A percentile compares a stretch with the other conserved stretches of the same genome.
Evolutionary conservation across 2,113 vertebrate species (phyloP).

Genomic region (Tragelaphus scriptus): DNA sequence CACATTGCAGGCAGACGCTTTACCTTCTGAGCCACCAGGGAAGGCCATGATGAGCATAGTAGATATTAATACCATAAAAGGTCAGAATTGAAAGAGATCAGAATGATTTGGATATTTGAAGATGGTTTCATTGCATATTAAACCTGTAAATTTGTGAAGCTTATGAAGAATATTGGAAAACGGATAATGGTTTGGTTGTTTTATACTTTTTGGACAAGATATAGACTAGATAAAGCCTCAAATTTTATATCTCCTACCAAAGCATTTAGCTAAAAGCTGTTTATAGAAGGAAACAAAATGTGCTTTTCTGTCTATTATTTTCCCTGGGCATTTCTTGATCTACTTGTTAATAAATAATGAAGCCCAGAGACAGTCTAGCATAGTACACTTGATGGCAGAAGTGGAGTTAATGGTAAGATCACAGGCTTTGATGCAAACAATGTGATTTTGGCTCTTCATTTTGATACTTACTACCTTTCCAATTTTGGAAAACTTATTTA

Average conservation of each 20-base stretch:
- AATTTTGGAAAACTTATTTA: neutral
- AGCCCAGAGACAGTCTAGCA: neutral
- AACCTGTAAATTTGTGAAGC: neutral
- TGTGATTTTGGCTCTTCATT: neutral
- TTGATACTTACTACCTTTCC: neutral
- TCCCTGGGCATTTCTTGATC: neutral
- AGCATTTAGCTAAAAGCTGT: neutral
- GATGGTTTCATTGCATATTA: neutral
- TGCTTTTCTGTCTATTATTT: neutral
- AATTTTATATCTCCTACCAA: neutral
- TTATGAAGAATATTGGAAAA: neutral
- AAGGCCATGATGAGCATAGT: neutral
- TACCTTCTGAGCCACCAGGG: neutral
- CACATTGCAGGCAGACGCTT: neutral
- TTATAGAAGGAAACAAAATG: neutral
- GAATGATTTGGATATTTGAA: constrained; percentile 1
- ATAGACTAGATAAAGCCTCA: neutral
- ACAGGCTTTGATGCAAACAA: neutral
- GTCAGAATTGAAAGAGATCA: neutral
- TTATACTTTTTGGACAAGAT: neutral
- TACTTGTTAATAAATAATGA: constrained; percentile 14
- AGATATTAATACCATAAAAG: neutral
- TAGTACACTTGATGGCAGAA: neutral
- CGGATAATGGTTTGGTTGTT: neutral
- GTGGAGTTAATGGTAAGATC: neutral